Conservation (phyloP, 1,140 invertebrate species). For the Eufriesea mexicana region DNA sequence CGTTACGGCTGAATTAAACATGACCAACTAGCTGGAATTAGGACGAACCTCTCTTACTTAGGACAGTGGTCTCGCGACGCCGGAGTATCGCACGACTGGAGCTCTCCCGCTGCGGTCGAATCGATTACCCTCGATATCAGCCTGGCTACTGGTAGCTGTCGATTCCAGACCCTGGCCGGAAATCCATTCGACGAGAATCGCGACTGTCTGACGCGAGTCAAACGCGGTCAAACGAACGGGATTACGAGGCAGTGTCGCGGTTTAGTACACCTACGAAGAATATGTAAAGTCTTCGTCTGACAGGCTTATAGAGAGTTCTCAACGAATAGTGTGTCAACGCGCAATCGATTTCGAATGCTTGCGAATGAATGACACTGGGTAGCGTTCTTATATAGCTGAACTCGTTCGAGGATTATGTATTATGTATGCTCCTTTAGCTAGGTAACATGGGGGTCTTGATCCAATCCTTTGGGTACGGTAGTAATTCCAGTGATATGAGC, state of each 20-base stretch:
- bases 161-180: slow-evolving; percentile 55
- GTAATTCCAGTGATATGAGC: too few relatives aligned
- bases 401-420: neutral
- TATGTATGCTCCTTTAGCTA: neutral
- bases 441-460: too few relatives aligned
- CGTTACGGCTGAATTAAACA: slow-evolving; percentile 62
- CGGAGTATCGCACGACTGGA: slow-evolving; percentile 26
- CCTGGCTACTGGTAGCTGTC: slow-evolving; percentile 50
- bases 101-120: slow-evolving; percentile 37
- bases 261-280: slow-evolving; percentile 20
- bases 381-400: neutral
- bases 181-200: slow-evolving; percentile 57
- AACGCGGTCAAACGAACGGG: slow-evolving; percentile 52
- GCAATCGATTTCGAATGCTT: too few relatives aligned
- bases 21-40: slow-evolving; percentile 58
- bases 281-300: neutral
- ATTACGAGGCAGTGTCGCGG: slow-evolving; percentile 39
- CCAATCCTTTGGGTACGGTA: too few relatives aligned
- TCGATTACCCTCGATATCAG: slow-evolving; percentile 55
- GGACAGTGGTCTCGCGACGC: neutral
- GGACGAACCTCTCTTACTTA: slow-evolving; percentile 21
- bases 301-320: neutral
- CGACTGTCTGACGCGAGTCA: slow-evolving; percentile 52
- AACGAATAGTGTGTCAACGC: too few relatives aligned
- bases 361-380: too few relatives aligned